These are phyloP conservation scores for Chelonus formosanus DNA, from an alignment of 2,888 invertebrate species.

Conservation along the genomic window DNA sequence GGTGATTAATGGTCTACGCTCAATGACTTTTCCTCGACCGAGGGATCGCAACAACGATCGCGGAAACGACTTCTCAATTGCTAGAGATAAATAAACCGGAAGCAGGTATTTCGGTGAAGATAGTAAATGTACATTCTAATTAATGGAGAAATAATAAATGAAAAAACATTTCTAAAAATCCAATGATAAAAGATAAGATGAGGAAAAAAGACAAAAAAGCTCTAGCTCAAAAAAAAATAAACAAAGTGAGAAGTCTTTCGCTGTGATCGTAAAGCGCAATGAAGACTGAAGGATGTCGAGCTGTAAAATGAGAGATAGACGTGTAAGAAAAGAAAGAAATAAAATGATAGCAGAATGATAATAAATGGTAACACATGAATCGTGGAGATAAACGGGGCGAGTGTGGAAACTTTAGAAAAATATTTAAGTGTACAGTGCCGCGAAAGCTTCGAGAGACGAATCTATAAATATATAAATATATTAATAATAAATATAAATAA, in stretches of 20 bases:
- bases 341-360: conserved; percentile 19
- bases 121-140: neutral
- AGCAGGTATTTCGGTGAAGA: no score
- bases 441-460: conserved; percentile 43
- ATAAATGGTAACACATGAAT: conserved; percentile 12
- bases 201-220: conserved; percentile 16
- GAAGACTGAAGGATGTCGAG: conserved; percentile 40
- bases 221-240: conserved; percentile 8
- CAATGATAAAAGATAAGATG: conserved; percentile 14
- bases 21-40: conserved; percentile 46
- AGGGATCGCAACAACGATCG: conserved; percentile 43
- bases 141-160: conserved; percentile 16
- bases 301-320: conserved; percentile 32
- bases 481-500: conserved; percentile 14
- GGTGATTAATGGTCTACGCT: conserved; percentile 41
- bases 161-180: neutral
- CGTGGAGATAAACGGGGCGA: conserved; percentile 34
- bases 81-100: no score
- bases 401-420: conserved; percentile 33
- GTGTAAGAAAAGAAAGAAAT: conserved; percentile 24
- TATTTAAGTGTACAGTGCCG: conserved; percentile 43
- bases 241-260: conserved; percentile 25
- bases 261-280: conserved; percentile 34
- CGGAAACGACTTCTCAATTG: conserved; percentile 38
- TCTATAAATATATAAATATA: conserved; percentile 20